phyloP scores from a whole-genome alignment of 35 echinoderm and acorn worm species.

The Hemicentrotus pulcherrimus region DNA sequence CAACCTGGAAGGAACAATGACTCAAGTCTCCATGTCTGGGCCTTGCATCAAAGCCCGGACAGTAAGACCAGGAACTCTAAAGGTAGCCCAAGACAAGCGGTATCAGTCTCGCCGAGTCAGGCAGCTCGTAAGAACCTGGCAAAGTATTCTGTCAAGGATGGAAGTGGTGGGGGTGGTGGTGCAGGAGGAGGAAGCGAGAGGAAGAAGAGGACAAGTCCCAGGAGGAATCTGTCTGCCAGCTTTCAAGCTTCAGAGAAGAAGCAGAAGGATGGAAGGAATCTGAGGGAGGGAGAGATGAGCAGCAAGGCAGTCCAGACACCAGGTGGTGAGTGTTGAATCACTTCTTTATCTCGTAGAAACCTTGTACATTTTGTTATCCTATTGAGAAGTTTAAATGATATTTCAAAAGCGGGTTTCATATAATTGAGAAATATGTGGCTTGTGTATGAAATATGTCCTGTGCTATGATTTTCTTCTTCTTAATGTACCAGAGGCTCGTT shows the following conservation, averaged over 20 bases:
- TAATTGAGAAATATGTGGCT: too few species aligned
- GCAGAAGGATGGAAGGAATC: not conserved
- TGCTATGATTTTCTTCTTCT: too few species aligned
- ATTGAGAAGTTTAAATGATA: too few species aligned
- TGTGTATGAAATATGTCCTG: too few species aligned
- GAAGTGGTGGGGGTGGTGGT: not conserved
- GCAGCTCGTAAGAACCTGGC: constrained; percentile 30
- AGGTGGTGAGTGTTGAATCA: constrained; percentile 15
- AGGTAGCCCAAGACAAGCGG: not conserved
- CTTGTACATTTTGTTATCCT: too few species aligned
- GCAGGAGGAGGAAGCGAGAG: constrained; percentile 5
- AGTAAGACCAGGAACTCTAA: not conserved
- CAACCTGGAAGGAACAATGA: constrained; percentile 16
- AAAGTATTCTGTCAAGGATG: constrained; percentile 31
- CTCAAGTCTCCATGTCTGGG: constrained; percentile 36
- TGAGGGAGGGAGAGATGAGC: not conserved
- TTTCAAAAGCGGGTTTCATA: too few species aligned
- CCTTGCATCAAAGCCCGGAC: constrained; percentile 14
- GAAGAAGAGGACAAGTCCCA: constrained; percentile 24
- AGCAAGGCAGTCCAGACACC: constrained; percentile 39
- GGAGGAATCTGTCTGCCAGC: constrained; percentile 40
- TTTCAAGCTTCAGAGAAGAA: constrained; percentile 23
- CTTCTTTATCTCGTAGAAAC: not conserved
- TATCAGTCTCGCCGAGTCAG: not conserved
- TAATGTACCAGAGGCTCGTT: too few species aligned